Conservation (phyloP, 1,140 invertebrate genomes). For the Hylyphantes graminicola region DNA sequence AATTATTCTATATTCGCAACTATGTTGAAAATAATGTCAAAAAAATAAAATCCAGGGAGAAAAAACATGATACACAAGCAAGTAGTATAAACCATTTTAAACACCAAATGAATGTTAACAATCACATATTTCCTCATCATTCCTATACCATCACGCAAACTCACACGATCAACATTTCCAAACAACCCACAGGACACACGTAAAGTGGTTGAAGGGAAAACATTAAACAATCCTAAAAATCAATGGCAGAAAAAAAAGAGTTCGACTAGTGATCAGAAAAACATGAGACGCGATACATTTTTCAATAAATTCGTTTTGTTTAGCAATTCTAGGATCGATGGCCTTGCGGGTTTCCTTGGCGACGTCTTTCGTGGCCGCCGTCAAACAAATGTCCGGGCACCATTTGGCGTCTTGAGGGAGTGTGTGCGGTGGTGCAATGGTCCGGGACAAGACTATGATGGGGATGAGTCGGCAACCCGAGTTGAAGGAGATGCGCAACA, state of each 20-base stretch:
- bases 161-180: not conserved
- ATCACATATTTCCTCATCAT: too few relatives aligned
- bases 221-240: not conserved
- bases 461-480: slow-evolving; percentile 12
- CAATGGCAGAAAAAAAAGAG: too few relatives aligned
- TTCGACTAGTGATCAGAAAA: too few relatives aligned
- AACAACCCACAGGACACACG: not conserved
- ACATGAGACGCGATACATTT: too few relatives aligned
- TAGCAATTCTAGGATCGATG: not conserved
- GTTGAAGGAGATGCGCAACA: slow-evolving; percentile 25
- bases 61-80: too few relatives aligned
- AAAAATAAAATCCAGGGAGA: too few relatives aligned
- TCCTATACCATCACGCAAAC: too few relatives aligned
- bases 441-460: not conserved
- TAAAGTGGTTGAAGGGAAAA: not conserved
- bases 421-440: slow-evolving; percentile 21
- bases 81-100: too few relatives aligned
- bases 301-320: too few relatives aligned
- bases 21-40: too few relatives aligned
- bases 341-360: slow-evolving; percentile 35
- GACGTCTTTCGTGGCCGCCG: slow-evolving; percentile 3
- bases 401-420: not conserved
- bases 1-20: too few relatives aligned
- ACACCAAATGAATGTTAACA: too few relatives aligned
- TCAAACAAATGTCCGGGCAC: slow-evolving; percentile 33